Conservation (phyloP, 2,888 invertebrate genomes). For the Reticulitermes lucifugus region DNA sequence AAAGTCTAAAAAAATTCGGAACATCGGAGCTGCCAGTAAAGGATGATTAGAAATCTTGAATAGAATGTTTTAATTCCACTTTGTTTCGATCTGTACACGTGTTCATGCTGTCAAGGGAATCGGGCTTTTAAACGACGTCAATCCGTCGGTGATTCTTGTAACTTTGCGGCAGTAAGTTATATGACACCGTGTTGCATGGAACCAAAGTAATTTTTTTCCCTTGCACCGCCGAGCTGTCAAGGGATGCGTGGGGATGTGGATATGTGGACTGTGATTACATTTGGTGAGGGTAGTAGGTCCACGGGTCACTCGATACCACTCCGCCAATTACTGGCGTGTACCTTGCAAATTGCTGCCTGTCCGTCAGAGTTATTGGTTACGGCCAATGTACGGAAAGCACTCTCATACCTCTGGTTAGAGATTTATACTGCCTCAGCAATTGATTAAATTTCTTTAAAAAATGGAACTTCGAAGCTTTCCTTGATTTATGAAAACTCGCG, state of each 20-base stretch:
- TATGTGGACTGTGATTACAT: conserved; percentile 16
- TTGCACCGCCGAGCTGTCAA: background rate
- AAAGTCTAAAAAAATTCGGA: no score
- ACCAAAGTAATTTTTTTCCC: background rate
- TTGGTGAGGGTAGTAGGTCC: background rate
- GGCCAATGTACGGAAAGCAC: background rate
- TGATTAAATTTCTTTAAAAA: background rate
- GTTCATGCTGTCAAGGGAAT: no score
- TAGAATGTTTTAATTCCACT: no score
- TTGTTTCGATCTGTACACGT: no score
- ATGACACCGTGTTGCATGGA: background rate
- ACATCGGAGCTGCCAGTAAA: no score
- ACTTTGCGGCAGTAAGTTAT: no score
- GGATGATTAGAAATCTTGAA: no score
- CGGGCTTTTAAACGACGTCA: no score
- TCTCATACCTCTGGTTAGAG: background rate
- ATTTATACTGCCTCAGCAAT: background rate
- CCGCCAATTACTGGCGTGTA: conserved; percentile 36
- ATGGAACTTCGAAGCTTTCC: background rate
- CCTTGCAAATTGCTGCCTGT: conserved; percentile 33
- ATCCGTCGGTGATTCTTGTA: no score
- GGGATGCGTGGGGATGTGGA: background rate
- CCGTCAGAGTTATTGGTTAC: conserved; percentile 26
- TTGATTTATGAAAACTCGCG: background rate
- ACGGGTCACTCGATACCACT: background rate